phyloP scores from a whole-genome alignment of 2,797 vertebrate species.

The Myotis daubentonii region DNA sequence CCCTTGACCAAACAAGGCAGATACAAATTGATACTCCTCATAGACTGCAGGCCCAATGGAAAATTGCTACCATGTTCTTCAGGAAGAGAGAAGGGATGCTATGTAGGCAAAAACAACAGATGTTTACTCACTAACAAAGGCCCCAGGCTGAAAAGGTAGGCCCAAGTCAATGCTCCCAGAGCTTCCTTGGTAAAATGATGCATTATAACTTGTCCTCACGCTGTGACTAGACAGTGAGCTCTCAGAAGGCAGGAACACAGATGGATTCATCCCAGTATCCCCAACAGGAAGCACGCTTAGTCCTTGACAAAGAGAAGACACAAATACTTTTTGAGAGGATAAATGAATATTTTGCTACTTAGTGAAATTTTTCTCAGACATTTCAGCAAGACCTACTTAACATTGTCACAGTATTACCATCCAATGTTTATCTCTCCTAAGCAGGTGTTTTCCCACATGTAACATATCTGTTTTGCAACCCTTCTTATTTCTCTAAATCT shows the following conservation, averaged over 20 bases:
- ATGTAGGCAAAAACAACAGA: neutral
- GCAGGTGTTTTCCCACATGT: slow-evolving; percentile 33
- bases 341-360: slow-evolving; percentile 47
- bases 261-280: neutral
- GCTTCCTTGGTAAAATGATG: neutral
- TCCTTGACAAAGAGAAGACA: neutral
- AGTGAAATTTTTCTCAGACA: slow-evolving; percentile 11
- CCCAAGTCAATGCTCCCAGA: neutral
- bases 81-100: neutral
- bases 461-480: slow-evolving; percentile 31
- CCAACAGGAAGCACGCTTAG: neutral
- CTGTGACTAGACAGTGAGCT: neutral
- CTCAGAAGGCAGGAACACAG: neutral
- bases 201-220: neutral
- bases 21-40: neutral
- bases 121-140: neutral
- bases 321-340: neutral
- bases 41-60: neutral
- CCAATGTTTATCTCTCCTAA: slow-evolving; percentile 26
- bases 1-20: neutral
- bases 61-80: neutral
- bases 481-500: slow-evolving; percentile 48
- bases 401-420: slow-evolving; percentile 32
- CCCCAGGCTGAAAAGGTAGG: neutral
- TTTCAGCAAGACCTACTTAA: slow-evolving; percentile 21